Percentiles rank a stretch among this genome's conserved stretches.
Conservation (phyloP, 2,888 invertebrate genomes). For the Drosophila siamana region DNA sequence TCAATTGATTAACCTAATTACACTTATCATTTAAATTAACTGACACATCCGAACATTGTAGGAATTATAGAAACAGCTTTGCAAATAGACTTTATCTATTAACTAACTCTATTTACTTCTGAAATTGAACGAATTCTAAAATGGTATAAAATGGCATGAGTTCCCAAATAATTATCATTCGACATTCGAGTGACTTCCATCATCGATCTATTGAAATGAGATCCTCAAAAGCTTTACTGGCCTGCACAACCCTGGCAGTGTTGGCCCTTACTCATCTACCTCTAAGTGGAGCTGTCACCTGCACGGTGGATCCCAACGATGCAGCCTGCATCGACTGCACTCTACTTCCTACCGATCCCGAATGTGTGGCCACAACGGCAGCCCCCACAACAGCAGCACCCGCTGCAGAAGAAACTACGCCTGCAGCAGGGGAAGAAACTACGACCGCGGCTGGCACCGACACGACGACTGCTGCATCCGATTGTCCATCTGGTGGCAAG, state of each 20-base stretch:
- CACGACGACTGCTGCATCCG: neutral
- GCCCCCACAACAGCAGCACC: neutral
- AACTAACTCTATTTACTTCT: neutral
- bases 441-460: neutral
- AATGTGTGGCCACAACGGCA: neutral
- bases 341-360: neutral
- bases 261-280: conserved; percentile 9
- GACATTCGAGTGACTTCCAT: neutral
- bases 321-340: neutral
- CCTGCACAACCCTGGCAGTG: neutral
- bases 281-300: conserved; percentile 12
- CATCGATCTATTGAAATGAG: neutral
- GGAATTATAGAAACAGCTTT: neutral
- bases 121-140: neutral
- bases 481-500: neutral
- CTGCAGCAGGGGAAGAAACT: neutral
- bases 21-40: too few species aligned
- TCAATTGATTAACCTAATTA: too few species aligned
- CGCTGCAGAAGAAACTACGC: neutral
- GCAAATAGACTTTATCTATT: neutral
- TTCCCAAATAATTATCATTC: neutral
- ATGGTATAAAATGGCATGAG: neutral
- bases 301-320: neutral
- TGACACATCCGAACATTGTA: too few species aligned
- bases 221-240: neutral